These are phyloP conservation scores for Pseudomugil tenellus DNA, from an alignment of 2,797 vertebrate genomes.

Conservation along the genomic window DNA sequence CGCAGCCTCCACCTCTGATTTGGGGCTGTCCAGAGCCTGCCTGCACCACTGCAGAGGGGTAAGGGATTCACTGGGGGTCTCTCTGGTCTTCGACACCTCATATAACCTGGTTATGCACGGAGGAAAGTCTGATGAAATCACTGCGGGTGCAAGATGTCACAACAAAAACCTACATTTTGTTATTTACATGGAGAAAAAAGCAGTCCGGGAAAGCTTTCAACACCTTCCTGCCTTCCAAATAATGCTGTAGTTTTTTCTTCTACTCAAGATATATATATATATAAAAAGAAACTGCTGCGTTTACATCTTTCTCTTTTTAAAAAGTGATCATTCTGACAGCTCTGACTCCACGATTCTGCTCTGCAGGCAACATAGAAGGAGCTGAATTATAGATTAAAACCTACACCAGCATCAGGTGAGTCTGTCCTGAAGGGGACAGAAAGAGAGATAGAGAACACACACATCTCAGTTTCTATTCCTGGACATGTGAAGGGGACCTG, in stretches of 20 bases:
- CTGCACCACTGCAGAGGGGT: conserved; percentile 91
- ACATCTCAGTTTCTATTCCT: conserved; percentile 6
- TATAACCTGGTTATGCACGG: conserved; percentile 85
- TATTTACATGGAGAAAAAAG: too few species aligned
- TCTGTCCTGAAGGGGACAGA: conserved; percentile 22
- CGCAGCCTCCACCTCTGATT: conserved; percentile 87
- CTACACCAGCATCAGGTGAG: conserved; percentile 37
- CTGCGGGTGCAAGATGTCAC: too few species aligned
- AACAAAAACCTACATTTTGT: too few species aligned
- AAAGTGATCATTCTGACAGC: conserved; percentile 54
- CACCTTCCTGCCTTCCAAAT: too few species aligned
- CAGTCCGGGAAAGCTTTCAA: too few species aligned
- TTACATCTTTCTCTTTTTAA: too few species aligned
- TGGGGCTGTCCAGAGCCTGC: conserved; percentile 87
- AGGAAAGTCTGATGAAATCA: too few species aligned
- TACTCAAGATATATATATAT: too few species aligned
- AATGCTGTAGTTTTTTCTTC: too few species aligned
- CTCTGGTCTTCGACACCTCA: conserved; percentile 77
- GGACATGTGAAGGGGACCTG: background rate
- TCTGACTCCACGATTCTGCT: conserved; percentile 9
- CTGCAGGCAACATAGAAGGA: conserved; percentile 16
- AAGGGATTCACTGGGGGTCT: conserved; percentile 60
- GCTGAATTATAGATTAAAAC: conserved; percentile 71
- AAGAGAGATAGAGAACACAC: too few species aligned
- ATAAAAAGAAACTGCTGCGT: too few species aligned